Conservation (phyloP, 1,140 invertebrate genomes). For the Drosophila tristis region DNA sequence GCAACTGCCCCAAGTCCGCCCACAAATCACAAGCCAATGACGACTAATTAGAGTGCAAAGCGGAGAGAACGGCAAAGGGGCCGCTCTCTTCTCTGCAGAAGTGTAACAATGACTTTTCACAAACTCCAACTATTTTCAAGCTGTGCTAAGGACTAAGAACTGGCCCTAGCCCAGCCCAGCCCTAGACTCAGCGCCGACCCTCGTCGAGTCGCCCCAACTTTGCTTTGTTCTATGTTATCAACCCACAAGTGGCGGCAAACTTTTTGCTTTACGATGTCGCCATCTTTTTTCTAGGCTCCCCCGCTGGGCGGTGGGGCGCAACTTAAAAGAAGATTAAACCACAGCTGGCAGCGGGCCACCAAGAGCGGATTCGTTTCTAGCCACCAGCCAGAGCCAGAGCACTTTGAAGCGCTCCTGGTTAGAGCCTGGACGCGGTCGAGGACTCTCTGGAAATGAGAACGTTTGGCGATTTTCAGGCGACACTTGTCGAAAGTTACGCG, state of each 20-base stretch:
- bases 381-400: constrained; percentile 19
- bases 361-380: constrained; percentile 21
- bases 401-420: constrained; percentile 52
- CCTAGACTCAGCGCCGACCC: not conserved
- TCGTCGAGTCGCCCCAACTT: constrained; percentile 13
- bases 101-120: constrained; percentile 77
- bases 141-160: constrained; percentile 40
- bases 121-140: constrained; percentile 74
- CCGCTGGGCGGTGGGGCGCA: constrained; percentile 24
- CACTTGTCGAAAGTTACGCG: constrained; percentile 81
- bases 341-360: constrained; percentile 56
- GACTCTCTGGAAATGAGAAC: constrained; percentile 42
- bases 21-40: constrained; percentile 80
- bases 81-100: constrained; percentile 23
- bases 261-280: constrained; percentile 64
- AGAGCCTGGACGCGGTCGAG: constrained; percentile 39
- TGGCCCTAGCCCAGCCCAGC: constrained; percentile 16
- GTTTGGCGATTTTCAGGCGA: constrained; percentile 72
- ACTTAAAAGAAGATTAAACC: constrained; percentile 82
- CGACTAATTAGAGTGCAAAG: constrained; percentile 77
- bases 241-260: constrained; percentile 75
- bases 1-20: constrained; percentile 44
- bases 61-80: constrained; percentile 28
- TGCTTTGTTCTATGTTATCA: constrained; percentile 76
- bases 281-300: constrained; percentile 53